A percentile compares a stretch with the other conserved stretches of the same genome.
Conservation (phyloP, 2,888 invertebrate species). For the Panopea generosa region DNA sequence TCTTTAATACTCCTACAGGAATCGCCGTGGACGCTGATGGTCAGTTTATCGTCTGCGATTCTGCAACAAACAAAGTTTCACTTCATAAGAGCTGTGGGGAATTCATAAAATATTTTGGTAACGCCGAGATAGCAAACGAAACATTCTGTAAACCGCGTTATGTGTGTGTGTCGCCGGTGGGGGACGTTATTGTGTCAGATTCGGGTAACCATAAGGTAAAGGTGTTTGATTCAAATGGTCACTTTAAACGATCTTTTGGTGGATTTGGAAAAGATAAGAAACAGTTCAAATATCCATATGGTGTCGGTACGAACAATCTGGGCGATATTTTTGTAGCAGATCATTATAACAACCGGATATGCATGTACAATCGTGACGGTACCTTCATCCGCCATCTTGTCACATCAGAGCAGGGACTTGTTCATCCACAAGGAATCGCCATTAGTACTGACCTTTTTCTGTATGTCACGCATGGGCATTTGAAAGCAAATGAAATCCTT, state of each 20-base stretch:
- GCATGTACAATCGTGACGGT: constrained; percentile 73
- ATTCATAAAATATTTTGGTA: constrained; percentile 75
- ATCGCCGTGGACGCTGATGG: constrained; percentile 79
- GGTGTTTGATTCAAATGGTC: constrained; percentile 85
- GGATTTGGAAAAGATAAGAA: constrained; percentile 85
- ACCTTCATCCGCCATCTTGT: constrained; percentile 75
- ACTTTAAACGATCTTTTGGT: constrained; percentile 85
- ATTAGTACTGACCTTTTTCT: constrained; percentile 63
- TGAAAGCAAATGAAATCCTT: constrained; percentile 70
- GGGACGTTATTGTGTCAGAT: constrained; percentile 85
- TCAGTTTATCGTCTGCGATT: constrained; percentile 85
- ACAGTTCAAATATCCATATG: constrained; percentile 86
- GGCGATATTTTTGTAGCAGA: constrained; percentile 86
- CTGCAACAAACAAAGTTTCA: constrained; percentile 83
- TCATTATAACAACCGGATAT: constrained; percentile 85
- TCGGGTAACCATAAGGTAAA: constrained; percentile 86
- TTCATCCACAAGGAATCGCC: constrained; percentile 71
- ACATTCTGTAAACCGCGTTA: constrained; percentile 86
- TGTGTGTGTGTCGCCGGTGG: constrained; percentile 84
- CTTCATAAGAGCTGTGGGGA: constrained; percentile 84
- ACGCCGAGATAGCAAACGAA: constrained; percentile 82
- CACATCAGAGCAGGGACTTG: constrained; percentile 64
- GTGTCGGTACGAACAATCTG: constrained; percentile 85
- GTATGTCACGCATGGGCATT: constrained; percentile 69
- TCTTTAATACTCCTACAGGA: constrained; percentile 75